Percentiles rank a stretch among this genome's conserved stretches.
phyloP scores from a whole-genome alignment of 1,140 invertebrate genomes.

The Drosophila micromelanica region DNA sequence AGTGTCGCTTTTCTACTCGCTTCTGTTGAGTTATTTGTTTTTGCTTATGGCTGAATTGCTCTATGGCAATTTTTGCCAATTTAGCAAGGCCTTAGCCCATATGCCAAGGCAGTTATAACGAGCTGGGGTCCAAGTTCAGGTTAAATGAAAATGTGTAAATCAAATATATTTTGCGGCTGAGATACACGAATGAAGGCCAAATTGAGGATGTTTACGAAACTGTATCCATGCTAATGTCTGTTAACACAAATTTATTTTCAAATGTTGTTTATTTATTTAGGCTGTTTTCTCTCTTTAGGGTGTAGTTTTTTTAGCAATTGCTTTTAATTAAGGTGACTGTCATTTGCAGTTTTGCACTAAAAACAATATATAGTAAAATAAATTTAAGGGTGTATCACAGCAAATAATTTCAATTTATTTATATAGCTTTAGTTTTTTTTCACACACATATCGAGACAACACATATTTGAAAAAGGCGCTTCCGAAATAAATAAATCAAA shows the following conservation, averaged over 20 bases:
- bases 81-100: conserved; percentile 52
- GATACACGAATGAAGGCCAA: neutral
- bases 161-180: conserved; percentile 43
- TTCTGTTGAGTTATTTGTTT: conserved; percentile 76
- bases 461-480: conserved; percentile 64
- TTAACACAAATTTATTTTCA: neutral
- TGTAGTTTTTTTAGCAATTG: conserved; percentile 26
- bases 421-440: conserved; percentile 24
- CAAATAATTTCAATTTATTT: conserved; percentile 39
- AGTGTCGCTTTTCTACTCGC: neutral
- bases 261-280: conserved; percentile 3
- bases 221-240: neutral
- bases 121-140: conserved; percentile 32
- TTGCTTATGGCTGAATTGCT: conserved; percentile 52
- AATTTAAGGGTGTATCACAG: conserved; percentile 49
- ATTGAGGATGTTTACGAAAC: neutral
- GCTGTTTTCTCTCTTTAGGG: conserved; percentile 1
- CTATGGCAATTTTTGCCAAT: conserved; percentile 72
- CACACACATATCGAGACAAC: conserved; percentile 71
- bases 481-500: conserved; percentile 49
- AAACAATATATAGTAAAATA: conserved; percentile 31
- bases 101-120: conserved; percentile 32
- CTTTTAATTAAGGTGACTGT: conserved; percentile 31
- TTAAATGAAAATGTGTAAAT: conserved; percentile 64
- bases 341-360: conserved; percentile 31